These are phyloP conservation scores for Epinephelus malabaricus DNA, from an alignment of 2,797 vertebrate genomes.

Conservation along the genomic window DNA sequence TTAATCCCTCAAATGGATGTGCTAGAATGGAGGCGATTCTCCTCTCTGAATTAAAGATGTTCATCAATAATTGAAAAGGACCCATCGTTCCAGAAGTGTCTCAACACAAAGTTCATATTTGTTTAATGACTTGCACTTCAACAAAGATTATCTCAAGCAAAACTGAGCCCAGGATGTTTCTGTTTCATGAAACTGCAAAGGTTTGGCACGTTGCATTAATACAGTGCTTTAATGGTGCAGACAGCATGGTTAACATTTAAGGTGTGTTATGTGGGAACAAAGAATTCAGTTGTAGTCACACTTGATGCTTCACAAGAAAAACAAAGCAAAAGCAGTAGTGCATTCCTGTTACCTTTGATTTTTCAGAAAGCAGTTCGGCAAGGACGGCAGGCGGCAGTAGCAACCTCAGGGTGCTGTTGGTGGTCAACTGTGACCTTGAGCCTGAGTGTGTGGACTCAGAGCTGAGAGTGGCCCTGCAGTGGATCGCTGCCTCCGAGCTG, in stretches of 20 bases:
- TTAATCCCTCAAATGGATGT: conserved; percentile 29
- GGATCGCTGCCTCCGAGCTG: conserved; percentile 97
- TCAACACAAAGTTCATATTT: conserved; percentile 34
- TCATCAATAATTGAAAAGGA: conserved; percentile 42
- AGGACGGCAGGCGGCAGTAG: conserved; percentile 80
- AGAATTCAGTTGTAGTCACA: background rate
- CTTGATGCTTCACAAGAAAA: background rate
- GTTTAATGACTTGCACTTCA: conserved; percentile 32
- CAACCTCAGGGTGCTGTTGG: conserved; percentile 88
- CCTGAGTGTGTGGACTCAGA: conserved; percentile 90
- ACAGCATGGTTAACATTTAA: background rate
- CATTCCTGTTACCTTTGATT: conserved; percentile 21
- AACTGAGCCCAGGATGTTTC: conserved; percentile 18
- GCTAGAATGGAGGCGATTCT: conserved; percentile 8
- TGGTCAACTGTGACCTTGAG: conserved; percentile 95
- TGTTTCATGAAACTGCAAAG: conserved; percentile 21
- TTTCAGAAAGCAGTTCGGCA: conserved; percentile 84
- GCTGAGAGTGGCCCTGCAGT: conserved; percentile 92
- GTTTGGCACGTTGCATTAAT: background rate
- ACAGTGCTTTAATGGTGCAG: background rate
- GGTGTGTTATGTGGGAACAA: background rate
- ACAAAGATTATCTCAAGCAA: conserved; percentile 15
- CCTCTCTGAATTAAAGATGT: conserved; percentile 15
- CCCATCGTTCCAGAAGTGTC: conserved; percentile 21
- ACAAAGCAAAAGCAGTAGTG: background rate